These are phyloP conservation scores for Hypanus sabinus DNA, from an alignment of 2,113 vertebrate genomes.

Conservation along the genomic window DNA sequence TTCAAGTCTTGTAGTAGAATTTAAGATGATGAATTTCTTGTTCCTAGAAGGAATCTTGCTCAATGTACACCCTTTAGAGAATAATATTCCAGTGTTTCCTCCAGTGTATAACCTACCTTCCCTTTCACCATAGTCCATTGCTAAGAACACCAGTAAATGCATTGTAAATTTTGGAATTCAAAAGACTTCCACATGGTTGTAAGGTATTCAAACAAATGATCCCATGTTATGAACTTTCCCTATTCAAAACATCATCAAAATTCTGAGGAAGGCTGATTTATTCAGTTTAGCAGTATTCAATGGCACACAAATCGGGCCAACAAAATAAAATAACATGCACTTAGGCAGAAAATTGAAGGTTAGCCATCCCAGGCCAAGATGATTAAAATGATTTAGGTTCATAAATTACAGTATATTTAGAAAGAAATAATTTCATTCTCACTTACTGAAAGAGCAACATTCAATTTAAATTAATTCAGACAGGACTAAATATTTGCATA, in stretches of 20 bases:
- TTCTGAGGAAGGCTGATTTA: not conserved
- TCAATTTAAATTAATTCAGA: constrained; percentile 27
- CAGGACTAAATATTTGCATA: constrained; percentile 18
- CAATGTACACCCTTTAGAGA: not conserved
- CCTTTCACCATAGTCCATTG: not conserved
- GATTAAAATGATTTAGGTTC: not conserved
- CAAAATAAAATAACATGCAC: not conserved
- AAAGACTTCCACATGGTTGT: not conserved
- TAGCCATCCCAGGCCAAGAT: not conserved
- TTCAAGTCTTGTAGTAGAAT: not conserved
- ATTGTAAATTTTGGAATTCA: not conserved
- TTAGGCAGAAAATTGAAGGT: not conserved
- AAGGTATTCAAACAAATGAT: not conserved
- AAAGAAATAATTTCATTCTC: constrained; percentile 18
- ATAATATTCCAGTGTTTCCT: not conserved
- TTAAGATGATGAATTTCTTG: not conserved
- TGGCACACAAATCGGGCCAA: not conserved
- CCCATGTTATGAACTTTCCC: not conserved
- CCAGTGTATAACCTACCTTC: not conserved
- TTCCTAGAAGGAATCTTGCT: not conserved
- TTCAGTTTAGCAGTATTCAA: not conserved
- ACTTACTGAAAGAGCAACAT: constrained; percentile 12
- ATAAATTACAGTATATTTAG: not conserved
- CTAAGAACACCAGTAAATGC: not conserved
- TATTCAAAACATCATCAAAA: not conserved